Percentiles rank a stretch among this genome's conserved stretches.
Conservation (phyloP, 2,888 invertebrate genomes). For the Trissolcus japonicus region DNA sequence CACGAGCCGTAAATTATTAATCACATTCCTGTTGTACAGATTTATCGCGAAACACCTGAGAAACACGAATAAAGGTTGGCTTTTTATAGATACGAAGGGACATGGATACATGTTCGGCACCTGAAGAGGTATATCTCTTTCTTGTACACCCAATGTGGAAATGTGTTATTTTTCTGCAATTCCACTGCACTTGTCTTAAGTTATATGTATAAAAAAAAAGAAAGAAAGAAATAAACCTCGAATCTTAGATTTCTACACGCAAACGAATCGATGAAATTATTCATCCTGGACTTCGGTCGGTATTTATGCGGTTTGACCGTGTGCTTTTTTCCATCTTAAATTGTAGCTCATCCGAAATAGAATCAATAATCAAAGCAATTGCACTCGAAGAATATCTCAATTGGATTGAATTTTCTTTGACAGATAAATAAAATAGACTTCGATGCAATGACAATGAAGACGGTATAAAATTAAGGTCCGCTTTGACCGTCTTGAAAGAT, state of each 20-base stretch:
- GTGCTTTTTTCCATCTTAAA: not conserved
- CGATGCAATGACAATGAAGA: too few species aligned
- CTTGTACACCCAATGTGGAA: constrained; percentile 12
- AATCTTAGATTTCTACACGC: not conserved
- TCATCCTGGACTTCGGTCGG: not conserved
- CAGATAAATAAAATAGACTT: too few species aligned
- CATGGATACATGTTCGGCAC: constrained; percentile 43
- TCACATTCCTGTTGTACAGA: constrained; percentile 39
- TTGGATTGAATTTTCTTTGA: too few species aligned
- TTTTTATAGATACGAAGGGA: constrained; percentile 42
- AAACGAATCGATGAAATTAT: not conserved
- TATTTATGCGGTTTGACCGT: not conserved
- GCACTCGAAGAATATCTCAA: too few species aligned
- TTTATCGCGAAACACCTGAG: constrained; percentile 40
- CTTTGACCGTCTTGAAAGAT: not conserved
- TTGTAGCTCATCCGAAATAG: too few species aligned
- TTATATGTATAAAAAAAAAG: too few species aligned
- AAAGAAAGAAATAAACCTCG: too few species aligned
- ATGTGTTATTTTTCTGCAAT: constrained; percentile 31
- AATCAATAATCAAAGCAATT: too few species aligned
- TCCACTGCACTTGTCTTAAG: not conserved
- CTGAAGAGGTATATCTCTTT: constrained; percentile 48
- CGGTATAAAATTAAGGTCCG: too few species aligned
- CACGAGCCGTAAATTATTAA: constrained; percentile 24
- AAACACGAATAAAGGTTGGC: constrained; percentile 45